phyloP scores from a whole-genome alignment of 2,113 vertebrate genomes.

The Hiodon alosoides region DNA sequence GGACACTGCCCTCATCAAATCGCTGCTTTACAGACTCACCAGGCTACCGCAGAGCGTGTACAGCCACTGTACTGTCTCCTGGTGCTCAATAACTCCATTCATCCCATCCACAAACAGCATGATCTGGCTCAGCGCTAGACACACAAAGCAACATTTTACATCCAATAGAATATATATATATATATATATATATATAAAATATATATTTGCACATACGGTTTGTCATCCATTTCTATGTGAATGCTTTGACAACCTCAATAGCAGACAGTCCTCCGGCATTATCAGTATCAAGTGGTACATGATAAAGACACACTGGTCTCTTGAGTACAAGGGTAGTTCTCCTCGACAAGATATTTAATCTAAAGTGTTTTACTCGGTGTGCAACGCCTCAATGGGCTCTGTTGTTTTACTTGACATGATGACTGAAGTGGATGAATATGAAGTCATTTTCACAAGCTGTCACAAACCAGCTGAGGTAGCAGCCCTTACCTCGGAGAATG shows the following conservation, averaged over 20 bases:
- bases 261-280: no score
- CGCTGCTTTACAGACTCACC: constrained; percentile 61
- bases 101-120: constrained; percentile 97
- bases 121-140: constrained; percentile 89
- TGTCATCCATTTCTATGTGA: no score
- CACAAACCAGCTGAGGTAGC: background rate
- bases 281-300: no score
- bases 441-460: background rate
- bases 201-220: no score
- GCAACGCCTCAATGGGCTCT: no score
- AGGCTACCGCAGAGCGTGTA: constrained; percentile 82
- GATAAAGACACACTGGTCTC: no score
- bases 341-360: no score
- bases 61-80: constrained; percentile 85
- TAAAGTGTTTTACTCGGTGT: no score
- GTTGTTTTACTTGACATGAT: no score
- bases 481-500: constrained; percentile 81
- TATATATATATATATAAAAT: no score
- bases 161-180: background rate
- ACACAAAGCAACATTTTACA: constrained; percentile 17
- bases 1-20: background rate
- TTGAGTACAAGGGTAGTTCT: no score
- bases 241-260: no score
- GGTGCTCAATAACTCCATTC: constrained; percentile 87
- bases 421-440: background rate